These are phyloP conservation scores for Coenonympha arcania DNA, from an alignment of 2,888 invertebrate genomes.

Conservation along the genomic window DNA sequence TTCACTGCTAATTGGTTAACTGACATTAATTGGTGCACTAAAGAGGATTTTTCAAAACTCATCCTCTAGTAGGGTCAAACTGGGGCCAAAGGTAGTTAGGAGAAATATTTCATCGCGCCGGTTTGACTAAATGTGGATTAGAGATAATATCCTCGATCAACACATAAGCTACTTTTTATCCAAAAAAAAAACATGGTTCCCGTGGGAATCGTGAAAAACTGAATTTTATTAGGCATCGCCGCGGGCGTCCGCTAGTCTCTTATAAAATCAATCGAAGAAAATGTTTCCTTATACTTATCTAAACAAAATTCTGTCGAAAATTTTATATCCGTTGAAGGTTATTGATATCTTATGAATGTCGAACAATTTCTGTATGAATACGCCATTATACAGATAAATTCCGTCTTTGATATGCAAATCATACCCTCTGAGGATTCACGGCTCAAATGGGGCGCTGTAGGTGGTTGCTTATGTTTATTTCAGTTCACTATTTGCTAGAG, in stretches of 20 bases:
- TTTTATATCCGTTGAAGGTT: constrained; percentile 8
- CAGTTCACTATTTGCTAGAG: constrained; percentile 24
- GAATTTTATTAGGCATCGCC: not conserved
- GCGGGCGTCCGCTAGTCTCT: too few species aligned
- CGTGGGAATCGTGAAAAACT: too few species aligned
- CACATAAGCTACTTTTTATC: too few species aligned
- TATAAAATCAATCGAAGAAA: not conserved
- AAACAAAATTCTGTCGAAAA: constrained; percentile 9
- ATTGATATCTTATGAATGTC: constrained; percentile 33
- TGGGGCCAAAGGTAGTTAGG: too few species aligned
- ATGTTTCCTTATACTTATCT: constrained; percentile 7
- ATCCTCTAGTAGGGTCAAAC: too few species aligned
- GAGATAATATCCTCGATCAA: too few species aligned
- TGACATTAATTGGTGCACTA: too few species aligned
- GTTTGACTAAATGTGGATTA: too few species aligned
- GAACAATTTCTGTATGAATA: constrained; percentile 32
- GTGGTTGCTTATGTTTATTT: constrained; percentile 30
- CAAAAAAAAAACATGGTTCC: too few species aligned
- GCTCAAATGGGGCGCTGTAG: constrained; percentile 43
- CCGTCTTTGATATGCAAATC: constrained; percentile 58
- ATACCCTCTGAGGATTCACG: constrained; percentile 42
- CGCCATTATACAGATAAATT: constrained; percentile 39
- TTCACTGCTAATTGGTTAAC: too few species aligned
- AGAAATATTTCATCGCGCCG: too few species aligned
- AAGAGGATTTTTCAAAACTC: too few species aligned